Evolutionary conservation across 1,140 invertebrate species (phyloP), one percentile per base, ranked within the genome.

Genomic region (Scaptodrosophila lebanonensis): DNA sequence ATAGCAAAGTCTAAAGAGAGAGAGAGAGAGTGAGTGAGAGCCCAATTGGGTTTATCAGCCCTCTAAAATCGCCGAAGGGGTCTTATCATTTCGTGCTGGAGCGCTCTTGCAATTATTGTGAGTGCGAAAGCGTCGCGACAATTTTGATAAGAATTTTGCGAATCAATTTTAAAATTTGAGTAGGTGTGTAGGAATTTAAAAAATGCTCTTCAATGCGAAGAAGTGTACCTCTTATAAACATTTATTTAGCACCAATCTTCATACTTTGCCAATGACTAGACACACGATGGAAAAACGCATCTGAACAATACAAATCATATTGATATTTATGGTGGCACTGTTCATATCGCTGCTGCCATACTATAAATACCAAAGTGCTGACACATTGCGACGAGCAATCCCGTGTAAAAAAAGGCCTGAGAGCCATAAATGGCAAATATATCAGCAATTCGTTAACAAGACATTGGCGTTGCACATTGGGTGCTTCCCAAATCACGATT

Each of bases 361-460:
- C 63, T 50, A 52, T 7, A 25, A 63, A 79, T 79, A 27, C 73
- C 73, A 36, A 58, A 52, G 42, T 60, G 56, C 39, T 79, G 73
- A 79, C 73, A 61, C 5, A 15, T 13, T 29, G 18, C 35, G 13
- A 43, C 48, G 16, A 15, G 15, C 9, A 8, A n/a, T 15, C 35
- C 20, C 25, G 18, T 12, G 17, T 17, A 16, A 9, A 29, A 15
- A 17, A 38, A 27, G 2, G 18, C 18, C 8, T 5, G 11, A 15
- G 50, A 52, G 47, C 40, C 6, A 18, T 47, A 32, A 15, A 17
- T 48, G 38, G 49, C 42, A 59, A 36, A 11, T 9, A 39, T 42
- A 65, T 60, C 50, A 54, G 45, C 16, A 54, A 61, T 61, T 61
- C 44, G 50, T 45, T 61, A 39, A 50, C 44, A 12, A 13, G 35